Base-by-base conservation (phyloP, 1,140 invertebrate genomes). In the Drosophila burlai region DNA sequence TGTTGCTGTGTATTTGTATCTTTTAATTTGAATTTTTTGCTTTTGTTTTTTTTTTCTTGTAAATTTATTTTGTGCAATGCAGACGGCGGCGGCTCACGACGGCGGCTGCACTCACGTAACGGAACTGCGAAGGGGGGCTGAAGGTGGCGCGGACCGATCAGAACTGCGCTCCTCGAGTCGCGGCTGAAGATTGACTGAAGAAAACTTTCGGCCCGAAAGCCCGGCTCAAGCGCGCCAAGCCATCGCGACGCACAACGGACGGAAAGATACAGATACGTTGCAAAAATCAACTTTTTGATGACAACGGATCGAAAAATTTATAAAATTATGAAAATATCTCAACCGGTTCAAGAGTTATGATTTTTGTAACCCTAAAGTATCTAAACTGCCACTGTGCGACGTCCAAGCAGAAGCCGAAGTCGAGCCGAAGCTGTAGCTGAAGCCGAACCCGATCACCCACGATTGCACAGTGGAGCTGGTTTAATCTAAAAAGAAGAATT, bases 121-220 rank as follows among this genome's bases (percentile, higher is more conserved):
- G 78, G 76, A 66, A 71, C 71, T 63, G 63, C 59, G 42, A 59
- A 60, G 24, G n/a, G 42, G 40, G 42, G 49, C 21, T 21, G 26
- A 24, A 69, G 43, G 40, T n/a, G 63, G 16, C 42, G 38, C 46
- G 58, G 57, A 65, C 26, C 61, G 79, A 58, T 58, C 31, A 21
- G 1, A 24, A 38, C 10, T 46, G 38, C 49, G 59, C 79, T 89
- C 81, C 66, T 79, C 55, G 52, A 64, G 65, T 71, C 60, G 81
- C 76, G 59, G 77, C 77, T 79, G 81, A 69, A 84, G 52, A 83
- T 68, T 62, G 77, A 87, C 83, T 89, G 63, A 87, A 69, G 66
- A 80, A 60, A 55, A 42, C 24, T 24, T 24, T 24, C 24, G 24
- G 24, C 24, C 38, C 24, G 18, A 47, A 42, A 72, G 52, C 43